Evolutionary conservation across 2,797 vertebrate species (phyloP).

Genomic region (Muscicapa comitata): DNA sequence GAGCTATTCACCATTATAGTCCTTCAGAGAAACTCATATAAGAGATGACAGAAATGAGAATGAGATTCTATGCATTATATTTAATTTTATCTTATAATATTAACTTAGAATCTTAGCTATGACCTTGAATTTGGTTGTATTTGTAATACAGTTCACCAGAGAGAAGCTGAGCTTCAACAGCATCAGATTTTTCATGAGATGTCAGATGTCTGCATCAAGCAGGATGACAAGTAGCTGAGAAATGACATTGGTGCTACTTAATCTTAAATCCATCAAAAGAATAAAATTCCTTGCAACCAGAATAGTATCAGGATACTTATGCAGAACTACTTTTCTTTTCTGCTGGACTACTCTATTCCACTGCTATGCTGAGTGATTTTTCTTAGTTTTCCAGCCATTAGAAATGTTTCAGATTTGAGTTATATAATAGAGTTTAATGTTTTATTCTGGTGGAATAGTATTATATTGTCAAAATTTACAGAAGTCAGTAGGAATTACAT

Average conservation of each 20-base stretch:
- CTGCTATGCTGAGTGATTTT: background rate
- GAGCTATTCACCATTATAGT: background rate
- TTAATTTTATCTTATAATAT: background rate
- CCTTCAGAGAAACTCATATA: background rate
- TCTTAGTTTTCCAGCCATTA: background rate
- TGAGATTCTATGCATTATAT: background rate
- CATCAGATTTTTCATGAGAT: constrained; percentile 5
- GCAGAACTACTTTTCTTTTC: background rate
- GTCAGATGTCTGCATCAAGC: background rate
- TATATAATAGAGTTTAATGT: background rate
- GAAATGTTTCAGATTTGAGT: background rate
- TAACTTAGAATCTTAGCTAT: background rate
- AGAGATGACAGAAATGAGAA: background rate
- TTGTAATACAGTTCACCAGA: background rate
- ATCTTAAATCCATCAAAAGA: background rate
- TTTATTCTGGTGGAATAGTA: background rate
- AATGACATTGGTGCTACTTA: background rate
- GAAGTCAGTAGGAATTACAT: background rate
- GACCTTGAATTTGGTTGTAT: constrained; percentile 16
- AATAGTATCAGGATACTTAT: background rate
- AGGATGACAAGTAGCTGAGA: constrained; percentile 17
- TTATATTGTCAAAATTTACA: background rate
- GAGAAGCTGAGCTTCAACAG: constrained; percentile 12
- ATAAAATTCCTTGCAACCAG: background rate
- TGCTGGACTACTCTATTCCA: background rate